Conservation (phyloP, 2,797 vertebrate genomes). For the Paguma larvata region DNA sequence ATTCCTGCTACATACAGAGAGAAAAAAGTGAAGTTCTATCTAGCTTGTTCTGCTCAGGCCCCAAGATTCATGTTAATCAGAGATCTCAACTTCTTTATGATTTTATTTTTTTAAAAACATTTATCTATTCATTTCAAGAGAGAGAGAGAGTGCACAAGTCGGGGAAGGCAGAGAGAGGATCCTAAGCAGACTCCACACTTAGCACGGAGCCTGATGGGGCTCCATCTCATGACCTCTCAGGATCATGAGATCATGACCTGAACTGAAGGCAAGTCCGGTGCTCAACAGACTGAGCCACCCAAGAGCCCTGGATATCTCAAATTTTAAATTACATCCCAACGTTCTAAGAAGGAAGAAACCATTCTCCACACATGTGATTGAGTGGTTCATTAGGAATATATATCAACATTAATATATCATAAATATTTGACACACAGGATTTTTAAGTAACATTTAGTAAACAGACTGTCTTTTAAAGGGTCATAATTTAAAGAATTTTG, state of each 20-base stretch:
- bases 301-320: not conserved
- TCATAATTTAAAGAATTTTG: not conserved
- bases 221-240: too few species aligned
- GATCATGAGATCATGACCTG: too few species aligned
- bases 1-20: not conserved
- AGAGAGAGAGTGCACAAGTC: too few species aligned
- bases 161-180: too few species aligned
- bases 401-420: not conserved
- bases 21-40: not conserved
- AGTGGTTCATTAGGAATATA: not conserved
- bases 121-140: too few species aligned
- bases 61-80: not conserved
- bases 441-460: not conserved
- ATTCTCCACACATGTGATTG: not conserved
- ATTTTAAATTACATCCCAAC: not conserved
- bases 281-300: too few species aligned
- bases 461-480: not conserved
- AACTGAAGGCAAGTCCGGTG: too few species aligned
- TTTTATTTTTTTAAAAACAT: too few species aligned
- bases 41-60: not conserved
- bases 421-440: not conserved
- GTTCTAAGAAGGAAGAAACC: constrained; percentile 19
- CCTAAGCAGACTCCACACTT: too few species aligned
- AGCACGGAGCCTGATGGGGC: too few species aligned
- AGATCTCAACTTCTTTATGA: not conserved